Percentiles rank a stretch among this genome's conserved stretches.
phyloP scores from a whole-genome alignment of 2,888 invertebrate species.

The Palloptera scutellata region DNA sequence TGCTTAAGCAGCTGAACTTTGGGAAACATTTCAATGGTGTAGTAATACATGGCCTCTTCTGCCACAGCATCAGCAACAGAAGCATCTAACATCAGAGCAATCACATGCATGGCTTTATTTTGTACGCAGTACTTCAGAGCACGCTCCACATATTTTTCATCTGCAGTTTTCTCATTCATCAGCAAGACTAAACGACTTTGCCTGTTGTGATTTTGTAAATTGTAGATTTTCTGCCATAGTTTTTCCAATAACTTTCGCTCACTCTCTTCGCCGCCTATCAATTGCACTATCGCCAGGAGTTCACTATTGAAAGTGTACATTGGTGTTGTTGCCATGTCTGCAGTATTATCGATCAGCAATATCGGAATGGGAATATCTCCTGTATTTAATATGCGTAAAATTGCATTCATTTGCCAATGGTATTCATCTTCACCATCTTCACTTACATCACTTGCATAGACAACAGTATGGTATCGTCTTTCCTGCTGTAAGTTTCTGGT shows the following conservation, averaged over 20 bases:
- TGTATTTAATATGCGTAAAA: no score
- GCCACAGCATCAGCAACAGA: not conserved
- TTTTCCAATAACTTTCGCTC: constrained; percentile 10
- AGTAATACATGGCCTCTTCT: not conserved
- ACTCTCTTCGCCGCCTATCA: not conserved
- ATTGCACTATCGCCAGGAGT: not conserved
- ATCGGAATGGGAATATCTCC: no score
- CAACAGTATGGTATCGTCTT: no score
- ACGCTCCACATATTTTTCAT: not conserved
- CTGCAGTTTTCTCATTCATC: not conserved
- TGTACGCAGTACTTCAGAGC: constrained; percentile 14
- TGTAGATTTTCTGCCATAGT: constrained; percentile 5
- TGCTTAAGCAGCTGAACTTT: no score
- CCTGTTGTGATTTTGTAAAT: not conserved
- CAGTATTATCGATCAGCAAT: no score
- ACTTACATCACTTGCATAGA: no score
- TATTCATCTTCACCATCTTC: no score
- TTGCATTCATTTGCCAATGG: no score
- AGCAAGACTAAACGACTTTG: constrained; percentile 16
- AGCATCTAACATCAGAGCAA: constrained; percentile 4
- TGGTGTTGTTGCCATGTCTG: no score
- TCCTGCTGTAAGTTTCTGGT: no score
- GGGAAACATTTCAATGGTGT: no score
- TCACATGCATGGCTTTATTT: constrained; percentile 12
- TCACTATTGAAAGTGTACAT: not conserved